phyloP scores from a whole-genome alignment of 2,888 invertebrate species.

The Drosophila paracracens region DNA sequence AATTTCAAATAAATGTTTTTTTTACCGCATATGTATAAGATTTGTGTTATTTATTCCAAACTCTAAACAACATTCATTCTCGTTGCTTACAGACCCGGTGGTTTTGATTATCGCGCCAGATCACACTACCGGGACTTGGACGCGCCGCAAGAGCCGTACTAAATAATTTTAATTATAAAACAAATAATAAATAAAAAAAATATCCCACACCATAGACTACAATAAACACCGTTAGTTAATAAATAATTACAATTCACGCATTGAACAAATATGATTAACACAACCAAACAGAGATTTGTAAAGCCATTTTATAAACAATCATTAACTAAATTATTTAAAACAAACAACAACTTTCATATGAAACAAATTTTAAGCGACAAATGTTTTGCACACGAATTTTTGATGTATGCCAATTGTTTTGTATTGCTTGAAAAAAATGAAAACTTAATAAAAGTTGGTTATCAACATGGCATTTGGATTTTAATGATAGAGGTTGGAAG shows the following conservation, averaged over 20 bases:
- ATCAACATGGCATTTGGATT: constrained; percentile 14
- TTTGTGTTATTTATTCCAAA: constrained; percentile 52
- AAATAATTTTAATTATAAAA: constrained; percentile 26
- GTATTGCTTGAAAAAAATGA: constrained; percentile 31
- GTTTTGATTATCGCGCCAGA: constrained; percentile 93
- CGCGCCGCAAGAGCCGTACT: constrained; percentile 93
- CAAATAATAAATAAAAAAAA: background rate
- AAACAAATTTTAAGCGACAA: background rate
- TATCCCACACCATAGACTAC: constrained; percentile 22
- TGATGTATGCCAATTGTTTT: constrained; percentile 33
- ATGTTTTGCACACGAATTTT: constrained; percentile 14
- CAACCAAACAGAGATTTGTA: constrained; percentile 11
- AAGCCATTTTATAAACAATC: constrained; percentile 13
- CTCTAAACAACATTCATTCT: constrained; percentile 68
- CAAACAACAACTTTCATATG: background rate
- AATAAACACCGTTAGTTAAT: constrained; percentile 31
- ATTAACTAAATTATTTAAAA: constrained; percentile 22
- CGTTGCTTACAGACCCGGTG: constrained; percentile 89
- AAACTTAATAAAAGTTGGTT: constrained; percentile 48
- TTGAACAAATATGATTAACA: constrained; percentile 27
- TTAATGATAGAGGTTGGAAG: background rate
- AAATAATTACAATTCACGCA: constrained; percentile 17
- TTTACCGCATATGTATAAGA: constrained; percentile 42
- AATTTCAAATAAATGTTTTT: constrained; percentile 55
- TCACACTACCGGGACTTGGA: constrained; percentile 96